Base-by-base conservation (phyloP, 2,797 vertebrate genomes). In the Mergus octosetaceus region DNA sequence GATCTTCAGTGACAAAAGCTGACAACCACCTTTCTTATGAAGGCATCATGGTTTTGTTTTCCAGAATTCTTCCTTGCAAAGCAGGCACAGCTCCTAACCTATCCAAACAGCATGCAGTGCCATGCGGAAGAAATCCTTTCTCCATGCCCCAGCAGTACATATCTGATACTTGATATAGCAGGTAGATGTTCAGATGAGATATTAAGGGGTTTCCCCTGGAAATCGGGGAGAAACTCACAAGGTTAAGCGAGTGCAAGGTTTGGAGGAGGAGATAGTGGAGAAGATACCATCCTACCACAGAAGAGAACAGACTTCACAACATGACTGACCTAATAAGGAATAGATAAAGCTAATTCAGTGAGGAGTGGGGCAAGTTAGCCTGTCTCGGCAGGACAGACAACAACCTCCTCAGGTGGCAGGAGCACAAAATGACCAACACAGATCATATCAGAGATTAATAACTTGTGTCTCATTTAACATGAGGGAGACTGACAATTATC, bases 31-130 rank as follows among this genome's bases (percentile, higher is more conserved):
- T 92, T 79, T 79, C 75, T 87, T 43, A 53, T 54, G 45, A 88
- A 86, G 66, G 69, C 20, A 66, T 39, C 12, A 85, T 13, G 9
- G 5, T 5, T 73, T 68, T 70, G 10, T 32, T 89, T 54, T 78
- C 41, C 34, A 66, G 54, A 91, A 80, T 78, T 86, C 54, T 69
- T 85, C 41, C 41, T 43, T 70, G 18, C 72, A 92, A 75, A 70
- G 36, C 27, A 84, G 28, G 36, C 14, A 54, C 24, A 62, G 41
- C 22, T 92, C 43, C 49, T 61, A 38, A 32, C 41, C 58, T 69
- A 70, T 8, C 43, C 39, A 76, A 85, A 87, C 14, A 72, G 22
- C 13, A 62, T 0, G 1, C 10, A 47, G 41, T 2, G 2, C 13
- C 1, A 1, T 5, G 17, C 9, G 13, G 39, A 41, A 75, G 32